Conservation (phyloP, 2,113 vertebrate genomes). For the Crotalus helleri region DNA sequence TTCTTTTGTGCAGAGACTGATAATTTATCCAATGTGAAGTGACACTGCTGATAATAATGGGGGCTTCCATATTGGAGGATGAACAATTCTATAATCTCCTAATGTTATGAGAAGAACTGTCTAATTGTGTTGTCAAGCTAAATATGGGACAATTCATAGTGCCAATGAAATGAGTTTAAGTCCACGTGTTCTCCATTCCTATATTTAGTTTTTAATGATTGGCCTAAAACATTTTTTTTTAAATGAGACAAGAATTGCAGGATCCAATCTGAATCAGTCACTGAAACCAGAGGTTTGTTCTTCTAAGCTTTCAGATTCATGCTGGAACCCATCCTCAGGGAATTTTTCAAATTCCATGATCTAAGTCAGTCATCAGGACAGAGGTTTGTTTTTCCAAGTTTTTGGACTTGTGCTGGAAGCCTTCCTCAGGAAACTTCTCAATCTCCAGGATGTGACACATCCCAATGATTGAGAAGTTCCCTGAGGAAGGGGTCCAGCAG, state of each 20-base stretch:
- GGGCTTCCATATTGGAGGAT: not conserved
- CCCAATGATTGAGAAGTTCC: not conserved
- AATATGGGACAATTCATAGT: not conserved
- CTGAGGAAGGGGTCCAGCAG: not conserved
- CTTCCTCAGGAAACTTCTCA: too few relatives aligned
- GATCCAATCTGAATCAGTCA: not conserved
- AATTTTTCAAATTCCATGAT: too few relatives aligned
- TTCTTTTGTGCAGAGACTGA: not conserved
- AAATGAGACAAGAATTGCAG: not conserved
- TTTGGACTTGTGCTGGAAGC: too few relatives aligned
- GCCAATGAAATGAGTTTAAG: not conserved
- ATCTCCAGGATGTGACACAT: not conserved
- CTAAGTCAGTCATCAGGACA: too few relatives aligned
- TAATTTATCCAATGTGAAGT: not conserved
- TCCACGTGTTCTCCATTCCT: not conserved
- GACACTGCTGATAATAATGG: not conserved
- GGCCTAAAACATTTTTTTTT: not conserved
- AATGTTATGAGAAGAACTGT: not conserved
- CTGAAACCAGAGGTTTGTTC: too few relatives aligned
- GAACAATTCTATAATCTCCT: not conserved
- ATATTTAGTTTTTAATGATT: not conserved
- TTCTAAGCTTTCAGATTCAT: too few relatives aligned
- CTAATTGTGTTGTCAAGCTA: not conserved
- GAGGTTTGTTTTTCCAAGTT: too few relatives aligned
- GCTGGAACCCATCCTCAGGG: too few relatives aligned